Base-by-base conservation (phyloP, 1,140 invertebrate genomes). In the Adelges cooleyi region DNA sequence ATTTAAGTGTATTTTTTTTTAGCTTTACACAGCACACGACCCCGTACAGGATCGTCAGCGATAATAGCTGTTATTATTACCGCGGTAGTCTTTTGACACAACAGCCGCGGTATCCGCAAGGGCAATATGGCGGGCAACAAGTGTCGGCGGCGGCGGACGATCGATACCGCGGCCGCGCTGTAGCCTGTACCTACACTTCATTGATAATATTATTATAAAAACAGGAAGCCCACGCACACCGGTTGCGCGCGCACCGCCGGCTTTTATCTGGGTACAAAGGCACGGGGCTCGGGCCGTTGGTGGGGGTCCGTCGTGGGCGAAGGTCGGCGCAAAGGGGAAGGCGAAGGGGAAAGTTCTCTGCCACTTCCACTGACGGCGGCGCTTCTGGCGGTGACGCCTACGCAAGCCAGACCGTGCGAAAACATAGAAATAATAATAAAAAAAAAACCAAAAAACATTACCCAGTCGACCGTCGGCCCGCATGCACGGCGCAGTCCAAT, bases 191-290 rank as follows among this genome's bases (percentile, higher is more conserved):
- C 29, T 5, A 1, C 22, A 33, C 36, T 56, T 56, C 53, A 56
- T 56, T 56, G 53, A 56, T 56, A 44, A 56, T 18, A 22, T n/a
- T n/a, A n/a, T n/a, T n/a, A n/a, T n/a, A n/a, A n/a, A 27, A 56
- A 20, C 53, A 10, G 53, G 40, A 50, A 25, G 23, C 53, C 53
- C 38, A 56, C 53, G 53, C 53, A 27, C 53, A 5, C 22, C 29
- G 29, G 29, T 33, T 33, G 29, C 29, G 29, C 29, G 29, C 29
- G 29, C 29, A 33, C 11, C n/a, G n/a, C 29, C 29, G 29, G 11
- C 29, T 27, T 25, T 29, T 1, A 50, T 25, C n/a, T 11, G 25
- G n/a, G 18, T 15, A 13, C 10, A 42, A n/a, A 42, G 8, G 38
- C 15, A 36, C 29, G 11, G 29, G 29, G 11, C 29, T 33, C 5